These are phyloP conservation scores for Salvelinus sp. DNA, from an alignment of 2,113 vertebrate species.

Conservation along the genomic window DNA sequence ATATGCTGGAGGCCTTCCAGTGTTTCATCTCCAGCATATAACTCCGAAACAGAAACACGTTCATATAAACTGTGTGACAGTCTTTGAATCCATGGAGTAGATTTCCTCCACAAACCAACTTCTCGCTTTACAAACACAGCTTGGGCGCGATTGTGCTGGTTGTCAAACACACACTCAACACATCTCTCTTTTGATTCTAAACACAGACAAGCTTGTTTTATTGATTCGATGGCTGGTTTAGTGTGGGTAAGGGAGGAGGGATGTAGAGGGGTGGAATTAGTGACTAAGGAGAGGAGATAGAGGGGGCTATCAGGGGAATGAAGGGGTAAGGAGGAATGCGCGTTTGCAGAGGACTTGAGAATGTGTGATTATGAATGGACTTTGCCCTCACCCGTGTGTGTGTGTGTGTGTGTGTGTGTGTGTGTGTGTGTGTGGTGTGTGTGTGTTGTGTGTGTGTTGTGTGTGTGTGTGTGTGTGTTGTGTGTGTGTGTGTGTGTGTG, in stretches of 20 bases:
- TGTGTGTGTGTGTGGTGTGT: too few relatives aligned
- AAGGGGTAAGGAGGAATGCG: slow-evolving; percentile 51
- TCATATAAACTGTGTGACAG: slow-evolving; percentile 43
- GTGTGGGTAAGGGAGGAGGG: slow-evolving; percentile 15
- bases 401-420: too few relatives aligned
- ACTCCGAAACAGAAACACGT: slow-evolving; percentile 48
- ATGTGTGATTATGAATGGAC: slow-evolving; percentile 48
- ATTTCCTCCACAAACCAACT: slow-evolving; percentile 62
- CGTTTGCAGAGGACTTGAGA: slow-evolving; percentile 51
- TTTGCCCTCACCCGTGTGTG: slow-evolving; percentile 34
- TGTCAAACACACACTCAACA: slow-evolving; percentile 34
- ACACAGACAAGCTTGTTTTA: slow-evolving; percentile 45
- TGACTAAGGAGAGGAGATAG: slow-evolving; percentile 43
- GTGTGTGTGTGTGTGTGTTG: too few relatives aligned
- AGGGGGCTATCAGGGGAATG: slow-evolving; percentile 52
- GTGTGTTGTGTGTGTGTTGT: too few relatives aligned
- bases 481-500: too few relatives aligned
- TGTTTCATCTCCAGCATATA: slow-evolving; percentile 15
- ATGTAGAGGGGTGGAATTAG: slow-evolving; percentile 24
- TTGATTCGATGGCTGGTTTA: slow-evolving; percentile 65
- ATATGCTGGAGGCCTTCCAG: too few relatives aligned
- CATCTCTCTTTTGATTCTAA: slow-evolving; percentile 71
- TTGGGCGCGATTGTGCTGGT: not conserved
- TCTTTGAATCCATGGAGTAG: slow-evolving; percentile 57
- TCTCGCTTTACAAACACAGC: slow-evolving; percentile 44